Evolutionary conservation across 2,797 vertebrate genomes (phyloP), one percentile per base, ranked within the genome.

Genomic region (Channallabes apus): DNA sequence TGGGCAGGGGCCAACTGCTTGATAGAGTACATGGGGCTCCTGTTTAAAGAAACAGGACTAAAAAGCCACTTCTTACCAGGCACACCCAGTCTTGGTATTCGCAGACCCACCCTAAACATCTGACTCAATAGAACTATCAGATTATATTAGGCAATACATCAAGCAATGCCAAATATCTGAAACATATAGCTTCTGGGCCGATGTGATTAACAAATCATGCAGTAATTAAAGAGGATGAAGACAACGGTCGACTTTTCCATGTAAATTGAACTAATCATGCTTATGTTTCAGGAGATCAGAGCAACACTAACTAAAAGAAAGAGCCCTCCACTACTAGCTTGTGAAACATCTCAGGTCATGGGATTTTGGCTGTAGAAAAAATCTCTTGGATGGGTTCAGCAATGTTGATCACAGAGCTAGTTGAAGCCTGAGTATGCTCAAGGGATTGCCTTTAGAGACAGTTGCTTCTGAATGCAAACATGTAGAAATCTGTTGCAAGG

Each of bases 51-150:
- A 46, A 58, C 64, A 86, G 73, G 59, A 84, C 81, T 77, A 69
- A 87, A 64, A 84, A 87, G 84, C 24, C 85, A 87, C 79, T 69
- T 69, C 85, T 84, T 87, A 27, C 81, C 81, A 84, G 85, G 41
- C 88, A 84, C 88, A 87, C 89, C 87, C 86, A 82, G 11, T 73
- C 29, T 24, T 87, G 87, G 67, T 41, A 85, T 88, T 85, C 75
- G 77, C 72, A 85, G 69, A 76, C 69, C 85, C 77, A 56, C n/a
- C 78, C 85, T 82, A 82, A 82, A 88, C 78, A 90, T 87, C 72
- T 82, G 86, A 69, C 62, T 35, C 54, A 69, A 61, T 29, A 69
- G 27, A 69, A 62, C n/a, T 71, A 59, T 41, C 22, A 29, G 27
- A 85, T 85, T 75, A 82, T 68, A n/a, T 46, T 5, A 51, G 71